These are phyloP conservation scores for Spodoptera littoralis DNA, from an alignment of 2,888 invertebrate genomes.

Conservation along the genomic window DNA sequence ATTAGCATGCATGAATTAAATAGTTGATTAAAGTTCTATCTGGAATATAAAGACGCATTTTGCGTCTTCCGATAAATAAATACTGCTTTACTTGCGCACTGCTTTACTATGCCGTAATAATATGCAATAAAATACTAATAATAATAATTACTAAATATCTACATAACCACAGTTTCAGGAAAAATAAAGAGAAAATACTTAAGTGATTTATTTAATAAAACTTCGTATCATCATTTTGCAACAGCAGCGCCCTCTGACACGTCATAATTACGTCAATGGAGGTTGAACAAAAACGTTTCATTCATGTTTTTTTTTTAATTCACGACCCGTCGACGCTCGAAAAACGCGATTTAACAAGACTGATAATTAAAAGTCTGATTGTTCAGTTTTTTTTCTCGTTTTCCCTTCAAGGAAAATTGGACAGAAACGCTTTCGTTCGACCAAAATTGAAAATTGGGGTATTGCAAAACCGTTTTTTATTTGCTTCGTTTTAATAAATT, in stretches of 20 bases:
- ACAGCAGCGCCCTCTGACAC: constrained; percentile 12
- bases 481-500: constrained; percentile 33
- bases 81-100: too few species aligned
- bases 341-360: constrained; percentile 61
- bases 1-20: constrained; percentile 56
- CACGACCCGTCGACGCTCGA: constrained; percentile 33
- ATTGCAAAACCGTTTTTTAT: constrained; percentile 21
- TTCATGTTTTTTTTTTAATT: constrained; percentile 30
- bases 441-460: constrained; percentile 46
- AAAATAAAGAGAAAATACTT: too few species aligned
- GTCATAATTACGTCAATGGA: constrained; percentile 35
- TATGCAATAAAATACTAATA: too few species aligned
- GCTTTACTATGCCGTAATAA: constrained; percentile 2
- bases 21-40: constrained; percentile 51
- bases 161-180: too few species aligned
- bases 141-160: too few species aligned
- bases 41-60: constrained; percentile 24
- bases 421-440: constrained; percentile 44
- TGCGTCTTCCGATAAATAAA: constrained; percentile 29
- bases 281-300: constrained; percentile 25
- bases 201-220: too few species aligned
- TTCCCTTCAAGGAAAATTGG: constrained; percentile 60
- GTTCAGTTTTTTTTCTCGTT: constrained; percentile 55
- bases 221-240: constrained; percentile 13
- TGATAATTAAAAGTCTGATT: constrained; percentile 67